Base-by-base conservation (phyloP, 2,797 vertebrate genomes). In the Mus minutoides region DNA sequence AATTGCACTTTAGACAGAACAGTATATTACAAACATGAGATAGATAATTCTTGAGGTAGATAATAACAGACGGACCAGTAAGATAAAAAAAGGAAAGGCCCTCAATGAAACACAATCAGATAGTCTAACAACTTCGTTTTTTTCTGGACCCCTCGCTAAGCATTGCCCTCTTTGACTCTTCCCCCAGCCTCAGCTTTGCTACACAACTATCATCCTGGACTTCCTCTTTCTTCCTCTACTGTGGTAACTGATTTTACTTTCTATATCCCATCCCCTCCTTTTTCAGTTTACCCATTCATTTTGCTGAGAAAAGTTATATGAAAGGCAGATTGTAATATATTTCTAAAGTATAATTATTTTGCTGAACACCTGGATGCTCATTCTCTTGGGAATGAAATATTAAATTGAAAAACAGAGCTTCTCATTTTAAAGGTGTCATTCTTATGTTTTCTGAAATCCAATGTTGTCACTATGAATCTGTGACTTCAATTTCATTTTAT, bases 261-360 rank as follows among this genome's bases (percentile, higher is more conserved):
- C 80, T 9, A 3, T 34, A 88, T 86, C 0, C 8, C 0, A 29
- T 0, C 6, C 17, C n/a, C 56, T 84, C 13, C 2, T 75, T 60
- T 91, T 56, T 29, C 76, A 12, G 34, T 77, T 96, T 78, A 56
- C 37, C 17, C 22, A 49, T 13, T 71, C 34, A 56, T 54, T 91
- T 90, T 88, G 22, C 60, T 46, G 49, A 14, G 37, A 89, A 77
- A 91, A 75, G 0, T 14, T 73, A 91, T 11, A 80, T 31, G 46
- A 52, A 77, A 84, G 46, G 34, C 21, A 79, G 21, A 91, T 67
- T 91, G 91, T 84, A 94, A 92, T 46, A 69, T 71, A 22, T 94
- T 83, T 58, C 64, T 79, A 31, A 71, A 93, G 60, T 76, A 77
- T 64, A 22, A 6, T 80, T 80, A 80, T 79, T 84, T 84, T 92